A percentile compares a stretch with the other conserved stretches of the same genome.
Evolutionary conservation across 2,113 vertebrate species (phyloP).

Genomic region (Syrmaticus mikado): DNA sequence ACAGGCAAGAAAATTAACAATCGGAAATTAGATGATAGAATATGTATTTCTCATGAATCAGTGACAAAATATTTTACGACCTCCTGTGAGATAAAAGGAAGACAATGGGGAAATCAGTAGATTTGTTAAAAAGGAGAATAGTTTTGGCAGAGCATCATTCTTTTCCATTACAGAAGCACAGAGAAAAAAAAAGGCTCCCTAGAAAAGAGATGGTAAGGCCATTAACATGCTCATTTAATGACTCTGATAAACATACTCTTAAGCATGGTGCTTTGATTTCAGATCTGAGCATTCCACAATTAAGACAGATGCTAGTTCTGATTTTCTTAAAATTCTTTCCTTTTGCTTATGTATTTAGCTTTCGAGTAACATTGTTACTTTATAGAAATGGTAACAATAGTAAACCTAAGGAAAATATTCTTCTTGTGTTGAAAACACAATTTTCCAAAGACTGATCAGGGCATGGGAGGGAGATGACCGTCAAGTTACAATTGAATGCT

Average conservation of each 20-base stretch:
- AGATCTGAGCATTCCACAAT: not conserved
- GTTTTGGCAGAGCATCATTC: not conserved
- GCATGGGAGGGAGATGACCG: not conserved
- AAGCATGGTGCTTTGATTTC: not conserved
- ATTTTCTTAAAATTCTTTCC: not conserved
- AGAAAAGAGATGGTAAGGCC: not conserved
- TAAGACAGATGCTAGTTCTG: not conserved
- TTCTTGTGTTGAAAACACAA: not conserved
- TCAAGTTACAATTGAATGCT: not conserved
- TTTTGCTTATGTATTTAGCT: not conserved
- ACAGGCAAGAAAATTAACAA: constrained; percentile 25
- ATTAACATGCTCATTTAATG: not conserved
- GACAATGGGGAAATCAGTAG: constrained; percentile 13
- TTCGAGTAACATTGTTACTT: not conserved
- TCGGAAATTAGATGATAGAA: constrained; percentile 25
- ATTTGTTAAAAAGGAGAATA: constrained; percentile 9
- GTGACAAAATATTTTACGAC: constrained; percentile 64
- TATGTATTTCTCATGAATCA: constrained; percentile 52
- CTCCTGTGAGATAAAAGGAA: constrained; percentile 34
- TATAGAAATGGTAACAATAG: not conserved
- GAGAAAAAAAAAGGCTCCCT: not conserved
- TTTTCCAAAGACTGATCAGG: not conserved
- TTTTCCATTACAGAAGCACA: not conserved
- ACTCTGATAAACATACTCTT: not conserved
- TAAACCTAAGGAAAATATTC: not conserved